phyloP scores from a whole-genome alignment of 2,113 vertebrate species.

The Gymnobelideus leadbeateri region DNA sequence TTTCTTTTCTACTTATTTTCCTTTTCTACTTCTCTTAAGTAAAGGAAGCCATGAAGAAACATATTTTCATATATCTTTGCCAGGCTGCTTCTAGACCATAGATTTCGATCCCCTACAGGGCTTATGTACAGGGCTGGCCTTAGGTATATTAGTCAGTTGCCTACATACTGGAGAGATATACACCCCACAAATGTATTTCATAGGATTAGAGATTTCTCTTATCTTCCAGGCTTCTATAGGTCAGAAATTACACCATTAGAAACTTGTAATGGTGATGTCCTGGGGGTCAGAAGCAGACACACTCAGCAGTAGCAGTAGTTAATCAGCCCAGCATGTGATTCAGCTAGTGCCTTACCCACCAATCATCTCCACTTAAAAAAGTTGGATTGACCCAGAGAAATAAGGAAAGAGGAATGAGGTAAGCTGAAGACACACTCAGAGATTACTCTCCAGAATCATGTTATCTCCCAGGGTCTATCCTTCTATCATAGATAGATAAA shows the following conservation, averaged over 20 bases:
- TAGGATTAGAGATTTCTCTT: not conserved
- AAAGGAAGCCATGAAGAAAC: not conserved
- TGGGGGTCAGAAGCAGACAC: not conserved
- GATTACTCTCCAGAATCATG: not conserved
- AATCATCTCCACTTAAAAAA: not conserved
- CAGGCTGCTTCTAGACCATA: not conserved
- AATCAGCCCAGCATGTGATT: not conserved
- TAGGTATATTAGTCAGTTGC: not conserved
- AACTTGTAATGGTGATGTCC: not conserved
- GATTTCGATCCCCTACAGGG: not conserved
- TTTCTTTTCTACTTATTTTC: not conserved
- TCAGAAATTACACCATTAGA: constrained; percentile 1
- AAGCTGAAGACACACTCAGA: not conserved
- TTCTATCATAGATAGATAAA: not conserved
- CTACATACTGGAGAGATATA: not conserved
- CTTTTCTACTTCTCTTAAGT: not conserved
- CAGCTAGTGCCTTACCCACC: not conserved
- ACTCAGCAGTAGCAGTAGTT: not conserved
- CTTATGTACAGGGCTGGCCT: not conserved
- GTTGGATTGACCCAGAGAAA: not conserved
- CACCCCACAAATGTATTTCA: not conserved
- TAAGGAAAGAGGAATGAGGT: not conserved
- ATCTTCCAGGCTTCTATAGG: not conserved
- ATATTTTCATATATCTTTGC: not conserved
- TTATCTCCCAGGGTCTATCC: not conserved